Evolutionary conservation across 2,113 vertebrate species (phyloP).

Genomic region (Myiagra hebetior): DNA sequence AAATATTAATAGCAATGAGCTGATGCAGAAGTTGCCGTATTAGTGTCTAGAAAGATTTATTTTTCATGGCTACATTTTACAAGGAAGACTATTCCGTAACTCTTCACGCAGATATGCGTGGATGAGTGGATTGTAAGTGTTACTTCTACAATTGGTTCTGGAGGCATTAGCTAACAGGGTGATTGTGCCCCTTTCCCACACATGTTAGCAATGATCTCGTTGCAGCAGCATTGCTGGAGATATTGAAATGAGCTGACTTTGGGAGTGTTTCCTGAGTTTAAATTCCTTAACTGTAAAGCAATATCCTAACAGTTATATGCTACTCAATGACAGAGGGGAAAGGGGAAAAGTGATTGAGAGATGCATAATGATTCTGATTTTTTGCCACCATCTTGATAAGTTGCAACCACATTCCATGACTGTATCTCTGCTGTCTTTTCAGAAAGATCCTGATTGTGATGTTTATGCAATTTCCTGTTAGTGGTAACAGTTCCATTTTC

Average conservation of each 20-base stretch:
- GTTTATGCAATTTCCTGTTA: not conserved
- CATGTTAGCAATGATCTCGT: constrained; percentile 28
- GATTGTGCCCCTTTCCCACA: constrained; percentile 46
- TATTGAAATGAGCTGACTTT: constrained; percentile 37
- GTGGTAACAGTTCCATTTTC: not conserved
- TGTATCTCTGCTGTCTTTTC: not conserved
- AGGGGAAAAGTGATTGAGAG: not conserved
- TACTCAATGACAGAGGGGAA: not conserved
- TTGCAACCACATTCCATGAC: not conserved
- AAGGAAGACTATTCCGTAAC: not conserved
- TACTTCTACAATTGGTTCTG: constrained; percentile 53
- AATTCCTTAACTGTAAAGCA: constrained; percentile 58
- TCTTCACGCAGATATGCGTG: not conserved
- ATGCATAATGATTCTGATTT: not conserved
- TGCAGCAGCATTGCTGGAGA: constrained; percentile 43
- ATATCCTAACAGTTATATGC: constrained; percentile 25
- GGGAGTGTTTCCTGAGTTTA: constrained; percentile 30
- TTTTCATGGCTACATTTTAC: not conserved
- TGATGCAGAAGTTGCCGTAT: not conserved
- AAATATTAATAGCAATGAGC: not conserved
- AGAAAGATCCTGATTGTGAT: not conserved
- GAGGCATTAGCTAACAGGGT: constrained; percentile 28
- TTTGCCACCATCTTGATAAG: not conserved
- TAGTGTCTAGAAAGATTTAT: not conserved
- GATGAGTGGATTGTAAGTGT: constrained; percentile 38